Percentiles rank a stretch among this genome's conserved stretches.
Conservation (phyloP, 64 coral and sea anemone genomes). For the Cladopsammia gracilis region DNA sequence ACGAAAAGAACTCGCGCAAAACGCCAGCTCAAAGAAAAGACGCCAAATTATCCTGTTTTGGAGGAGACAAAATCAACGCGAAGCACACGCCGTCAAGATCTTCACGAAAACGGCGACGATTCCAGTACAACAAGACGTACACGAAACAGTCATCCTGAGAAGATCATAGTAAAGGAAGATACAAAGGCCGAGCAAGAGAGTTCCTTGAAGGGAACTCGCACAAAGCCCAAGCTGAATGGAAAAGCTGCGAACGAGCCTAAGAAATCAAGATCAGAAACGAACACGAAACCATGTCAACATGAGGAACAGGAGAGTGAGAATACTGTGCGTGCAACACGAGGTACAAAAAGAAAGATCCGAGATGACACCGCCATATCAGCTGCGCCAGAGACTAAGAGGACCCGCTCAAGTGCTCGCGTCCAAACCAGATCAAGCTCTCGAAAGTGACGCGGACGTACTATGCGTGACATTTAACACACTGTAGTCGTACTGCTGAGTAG, state of each 20-base stretch:
- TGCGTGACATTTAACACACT: not conserved
- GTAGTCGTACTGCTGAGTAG: not conserved
- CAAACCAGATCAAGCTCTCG: not conserved
- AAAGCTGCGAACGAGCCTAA: not conserved
- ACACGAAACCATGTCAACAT: not conserved
- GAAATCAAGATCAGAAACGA: not conserved
- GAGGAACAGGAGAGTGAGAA: not conserved
- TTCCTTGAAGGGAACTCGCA: not conserved
- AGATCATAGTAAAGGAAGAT: not conserved
- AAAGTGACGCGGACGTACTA: not conserved
- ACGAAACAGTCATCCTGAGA: not conserved
- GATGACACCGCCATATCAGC: not conserved
- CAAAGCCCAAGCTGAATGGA: not conserved
- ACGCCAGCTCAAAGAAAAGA: not conserved
- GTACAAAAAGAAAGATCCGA: conserved; percentile 5
- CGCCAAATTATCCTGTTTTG: not conserved
- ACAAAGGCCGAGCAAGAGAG: not conserved
- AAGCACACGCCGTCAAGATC: not conserved
- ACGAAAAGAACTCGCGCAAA: not conserved
- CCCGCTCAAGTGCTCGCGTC: not conserved
- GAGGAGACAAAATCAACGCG: too few relatives aligned
- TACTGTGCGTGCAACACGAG: not conserved
- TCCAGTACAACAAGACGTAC: not conserved
- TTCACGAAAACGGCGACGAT: not conserved
- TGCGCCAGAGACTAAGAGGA: not conserved